These are phyloP conservation scores for Cistogaster globosa DNA, from an alignment of 2,888 invertebrate species.

Conservation along the genomic window DNA sequence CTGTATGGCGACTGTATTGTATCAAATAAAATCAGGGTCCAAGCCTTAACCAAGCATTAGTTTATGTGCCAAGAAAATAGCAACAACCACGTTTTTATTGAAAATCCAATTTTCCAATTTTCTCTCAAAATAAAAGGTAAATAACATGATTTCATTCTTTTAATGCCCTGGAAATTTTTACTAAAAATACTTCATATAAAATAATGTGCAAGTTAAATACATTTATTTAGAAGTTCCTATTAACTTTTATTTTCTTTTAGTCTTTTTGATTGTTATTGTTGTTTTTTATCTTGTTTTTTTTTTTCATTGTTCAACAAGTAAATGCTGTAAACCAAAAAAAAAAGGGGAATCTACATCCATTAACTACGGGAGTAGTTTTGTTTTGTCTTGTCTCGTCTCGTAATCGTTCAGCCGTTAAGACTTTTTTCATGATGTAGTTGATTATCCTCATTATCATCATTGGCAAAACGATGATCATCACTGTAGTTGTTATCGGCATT, in stretches of 20 bases:
- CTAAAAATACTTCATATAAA: not conserved
- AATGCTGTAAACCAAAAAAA: not conserved
- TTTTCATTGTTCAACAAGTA: conserved; percentile 4
- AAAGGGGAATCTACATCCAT: conserved; percentile 49
- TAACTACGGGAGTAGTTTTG: conserved; percentile 60
- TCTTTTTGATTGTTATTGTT: not conserved
- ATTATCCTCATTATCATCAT: conserved; percentile 42
- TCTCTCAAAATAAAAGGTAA: not conserved
- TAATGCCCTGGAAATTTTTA: not conserved
- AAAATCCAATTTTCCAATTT: not conserved
- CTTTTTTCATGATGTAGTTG: conserved; percentile 64
- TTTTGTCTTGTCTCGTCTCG: conserved; percentile 65
- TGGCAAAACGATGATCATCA: conserved; percentile 1
- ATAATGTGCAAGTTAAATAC: not conserved
- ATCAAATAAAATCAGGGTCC: too few relatives aligned
- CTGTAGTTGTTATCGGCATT: conserved; percentile 20
- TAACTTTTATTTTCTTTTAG: conserved; percentile 29
- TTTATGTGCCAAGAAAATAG: too few relatives aligned
- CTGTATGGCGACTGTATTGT: too few relatives aligned
- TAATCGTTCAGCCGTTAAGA: conserved; percentile 71
- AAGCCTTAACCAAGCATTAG: too few relatives aligned
- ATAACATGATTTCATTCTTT: not conserved
- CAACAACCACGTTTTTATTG: too few relatives aligned
- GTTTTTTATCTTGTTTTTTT: conserved; percentile 56
- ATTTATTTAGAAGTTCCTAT: conserved; percentile 60